Evolutionary conservation across 2,113 vertebrate genomes (phyloP).

Genomic region (Elephantulus edwardii): DNA sequence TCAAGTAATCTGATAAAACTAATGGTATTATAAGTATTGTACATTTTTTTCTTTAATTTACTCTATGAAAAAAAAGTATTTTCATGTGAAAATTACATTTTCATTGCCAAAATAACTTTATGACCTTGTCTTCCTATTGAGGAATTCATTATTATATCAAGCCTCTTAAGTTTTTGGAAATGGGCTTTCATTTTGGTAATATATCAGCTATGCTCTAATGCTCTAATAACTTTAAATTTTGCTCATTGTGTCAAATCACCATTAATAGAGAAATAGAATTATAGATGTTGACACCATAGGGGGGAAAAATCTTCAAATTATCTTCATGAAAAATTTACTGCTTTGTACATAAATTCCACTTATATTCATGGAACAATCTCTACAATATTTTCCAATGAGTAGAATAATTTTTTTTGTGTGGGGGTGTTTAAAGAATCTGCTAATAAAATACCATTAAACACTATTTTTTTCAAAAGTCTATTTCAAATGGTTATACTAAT

Average conservation of each 20-base stretch:
- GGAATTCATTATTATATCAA: not conserved
- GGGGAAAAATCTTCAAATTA: not conserved
- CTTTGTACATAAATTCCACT: not conserved
- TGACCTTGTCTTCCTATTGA: not conserved
- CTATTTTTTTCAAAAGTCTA: slow-evolving; percentile 13
- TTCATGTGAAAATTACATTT: not conserved
- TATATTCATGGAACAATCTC: not conserved
- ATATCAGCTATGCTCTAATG: not conserved
- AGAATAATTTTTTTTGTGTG: not conserved
- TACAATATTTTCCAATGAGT: not conserved
- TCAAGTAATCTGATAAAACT: not conserved
- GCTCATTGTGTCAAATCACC: slow-evolving; percentile 33
- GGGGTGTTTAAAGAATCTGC: slow-evolving; percentile 14
- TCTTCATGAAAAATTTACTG: slow-evolving; percentile 1
- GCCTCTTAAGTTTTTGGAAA: slow-evolving; percentile 8
- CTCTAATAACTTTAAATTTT: slow-evolving; percentile 42
- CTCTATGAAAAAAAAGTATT: slow-evolving; percentile 29
- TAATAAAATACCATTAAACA: slow-evolving; percentile 37
- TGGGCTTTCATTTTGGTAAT: slow-evolving; percentile 2
- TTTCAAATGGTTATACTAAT: not conserved
- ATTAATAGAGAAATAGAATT: slow-evolving; percentile 52
- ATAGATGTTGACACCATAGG: not conserved
- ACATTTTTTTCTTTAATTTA: slow-evolving; percentile 16
- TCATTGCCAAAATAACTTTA: slow-evolving; percentile 1
- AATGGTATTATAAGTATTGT: slow-evolving; percentile 15